Base-by-base conservation (phyloP, 2,113 vertebrate genomes). In the Pollachius pollachius region DNA sequence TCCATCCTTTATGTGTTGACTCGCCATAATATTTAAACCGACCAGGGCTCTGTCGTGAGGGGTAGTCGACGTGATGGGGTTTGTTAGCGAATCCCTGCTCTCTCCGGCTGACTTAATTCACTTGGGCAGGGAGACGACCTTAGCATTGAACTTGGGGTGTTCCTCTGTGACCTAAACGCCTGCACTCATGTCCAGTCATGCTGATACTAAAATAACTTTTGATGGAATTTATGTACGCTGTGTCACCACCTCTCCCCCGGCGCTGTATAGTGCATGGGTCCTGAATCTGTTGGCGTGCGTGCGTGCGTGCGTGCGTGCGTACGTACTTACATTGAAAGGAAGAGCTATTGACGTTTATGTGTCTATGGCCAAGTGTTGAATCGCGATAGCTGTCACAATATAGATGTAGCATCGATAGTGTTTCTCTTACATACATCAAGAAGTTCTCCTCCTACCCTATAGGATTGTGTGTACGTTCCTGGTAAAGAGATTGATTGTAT, bases 1-100 rank as follows among this genome's bases (percentile, higher is more conserved):
- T 89, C 52, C 1, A 79, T 84, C 68, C 85, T 88, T 82, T 58
- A 89, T 79, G 62, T 68, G 69, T 41, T 60, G 65, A 71, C 70
- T 72, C 60, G 75, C 71, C 73, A 76, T 84, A 81, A 84, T 82
- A 69, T 84, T 79, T 72, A 78, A 86, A 81, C 76, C 63, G 8
- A 77, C 19, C 4, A 73, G 77, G 59, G 67, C 74, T 70, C 77
- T 79, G 37, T 66, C 30, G 56, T 83, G 69, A 83, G 77, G 12
- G 41, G 41, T 48, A 48, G 73, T 65, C 12, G 16, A 72, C 64
- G 71, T 67, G 78, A 84, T 87, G 68, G 83, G 85, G 87, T 84
- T 87, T 89, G 79, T 76, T 70, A 84, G 71, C 65, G 78, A 52
- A 67, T 65, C 70, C 58, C 59, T 63, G 72, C 25, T 48, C 41